phyloP scores from a whole-genome alignment of 2,888 invertebrate genomes.

The Leucania comma region DNA sequence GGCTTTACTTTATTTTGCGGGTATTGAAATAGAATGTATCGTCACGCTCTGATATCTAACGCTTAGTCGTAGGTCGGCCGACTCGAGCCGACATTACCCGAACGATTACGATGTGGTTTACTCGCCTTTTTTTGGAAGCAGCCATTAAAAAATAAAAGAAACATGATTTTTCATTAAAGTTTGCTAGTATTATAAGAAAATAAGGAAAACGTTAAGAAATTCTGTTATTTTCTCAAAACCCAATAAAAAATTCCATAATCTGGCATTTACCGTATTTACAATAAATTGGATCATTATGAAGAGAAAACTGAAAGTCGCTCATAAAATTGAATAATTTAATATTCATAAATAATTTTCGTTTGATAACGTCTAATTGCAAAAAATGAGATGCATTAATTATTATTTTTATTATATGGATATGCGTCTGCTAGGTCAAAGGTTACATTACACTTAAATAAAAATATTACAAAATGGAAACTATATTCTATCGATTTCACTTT shows the following conservation, averaged over 20 bases:
- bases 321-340: constrained; percentile 3
- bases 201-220: not conserved
- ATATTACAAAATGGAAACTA: not conserved
- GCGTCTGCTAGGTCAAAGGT: not conserved
- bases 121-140: no score
- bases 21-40: no score
- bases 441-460: not conserved
- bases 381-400: constrained; percentile 3
- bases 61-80: no score
- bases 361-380: constrained; percentile 2
- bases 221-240: not conserved
- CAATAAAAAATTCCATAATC: not conserved
- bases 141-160: not conserved
- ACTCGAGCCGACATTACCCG: no score
- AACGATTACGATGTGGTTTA: no score
- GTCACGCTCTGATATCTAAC: no score
- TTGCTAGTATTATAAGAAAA: not conserved
- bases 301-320: constrained; percentile 11
- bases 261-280: constrained; percentile 5
- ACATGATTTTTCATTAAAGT: not conserved
- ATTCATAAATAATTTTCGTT: not conserved
- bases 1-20: no score
- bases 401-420: not conserved
- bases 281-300: constrained; percentile 8
- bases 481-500: not conserved